Base-by-base conservation (phyloP, 2,113 vertebrate species). In the Zosterops hypoxanthus region DNA sequence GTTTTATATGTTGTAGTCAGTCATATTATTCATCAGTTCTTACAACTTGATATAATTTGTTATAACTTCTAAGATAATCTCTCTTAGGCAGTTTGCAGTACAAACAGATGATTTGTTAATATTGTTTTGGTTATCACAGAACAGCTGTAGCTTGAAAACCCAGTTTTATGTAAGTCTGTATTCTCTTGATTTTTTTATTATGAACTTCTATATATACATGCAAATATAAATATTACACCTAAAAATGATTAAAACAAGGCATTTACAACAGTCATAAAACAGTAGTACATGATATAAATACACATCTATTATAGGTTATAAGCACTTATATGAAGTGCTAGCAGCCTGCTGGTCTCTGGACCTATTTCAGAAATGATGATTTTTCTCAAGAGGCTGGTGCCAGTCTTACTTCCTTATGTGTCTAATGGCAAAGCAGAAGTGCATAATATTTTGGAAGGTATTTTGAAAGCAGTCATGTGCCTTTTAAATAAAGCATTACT, bases 401-500 rank as follows among this genome's bases (percentile, higher is more conserved):
- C 79, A 70, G 17, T 55, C 33, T 47, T 92, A 18, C 12, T 82
- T 63, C 33, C 71, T 70, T 52, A 23, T n/a, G 13, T 72, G n/a
- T 47, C 52, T 86, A 36, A 86, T 68, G 53, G 83, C 78, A 91
- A 87, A 95, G 65, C 65, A 88, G 42, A 94, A 95, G 25, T 44
- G 25, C 44, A 28, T 77, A 75, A 71, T 71, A 28, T 34, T 47
- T 84, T 56, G 81, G 61, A 79, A 91, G 29, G 29, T 69, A 31
- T 94, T 94, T 91, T 89, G 91, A 76, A 93, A 91, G 64, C 70
- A 82, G 86, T 56, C 65, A 61, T 59, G 13, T 65, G 78, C 65
- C 92, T 71, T 91, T 88, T 68, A 85, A 91, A 79, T 82, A 76
- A 93, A 91, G 57, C 41, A 41, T 90, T 82, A 29, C 81, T 87